These are phyloP conservation scores for Acronicta psi DNA, from an alignment of 2,888 invertebrate species.

Conservation along the genomic window DNA sequence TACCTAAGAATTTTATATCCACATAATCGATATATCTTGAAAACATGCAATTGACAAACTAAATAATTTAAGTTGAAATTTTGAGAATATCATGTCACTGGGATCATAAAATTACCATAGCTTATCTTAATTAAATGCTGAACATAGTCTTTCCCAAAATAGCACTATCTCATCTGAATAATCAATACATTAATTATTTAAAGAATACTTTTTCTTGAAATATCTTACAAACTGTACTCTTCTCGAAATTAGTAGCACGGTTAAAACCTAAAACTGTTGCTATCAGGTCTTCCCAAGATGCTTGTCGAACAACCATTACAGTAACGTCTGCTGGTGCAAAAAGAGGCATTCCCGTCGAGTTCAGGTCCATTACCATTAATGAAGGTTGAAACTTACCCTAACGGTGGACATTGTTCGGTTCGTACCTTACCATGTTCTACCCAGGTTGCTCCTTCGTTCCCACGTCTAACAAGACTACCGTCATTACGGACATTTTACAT, in stretches of 20 bases:
- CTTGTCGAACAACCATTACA: conserved; percentile 78
- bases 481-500: conserved; percentile 86
- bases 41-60: no score
- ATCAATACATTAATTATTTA: no score
- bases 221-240: conserved; percentile 3
- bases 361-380: conserved; percentile 84
- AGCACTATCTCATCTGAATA: no score
- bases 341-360: conserved; percentile 81
- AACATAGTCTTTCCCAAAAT: no score
- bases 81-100: not conserved
- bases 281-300: conserved; percentile 35
- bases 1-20: conserved; percentile 7
- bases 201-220: not conserved
- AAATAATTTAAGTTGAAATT: not conserved
- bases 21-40: no score
- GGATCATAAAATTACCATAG: not conserved
- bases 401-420: conserved; percentile 83
- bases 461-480: conserved; percentile 87
- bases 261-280: conserved; percentile 35
- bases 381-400: conserved; percentile 81
- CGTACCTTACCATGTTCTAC: conserved; percentile 80
- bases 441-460: conserved; percentile 73
- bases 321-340: conserved; percentile 74
- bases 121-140: no score
- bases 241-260: conserved; percentile 24